Evolutionary conservation across 53 echinoderm and acorn worm species (phyloP), one percentile per base, ranked within the genome.

Genomic region (Temnopleurus reevesii): DNA sequence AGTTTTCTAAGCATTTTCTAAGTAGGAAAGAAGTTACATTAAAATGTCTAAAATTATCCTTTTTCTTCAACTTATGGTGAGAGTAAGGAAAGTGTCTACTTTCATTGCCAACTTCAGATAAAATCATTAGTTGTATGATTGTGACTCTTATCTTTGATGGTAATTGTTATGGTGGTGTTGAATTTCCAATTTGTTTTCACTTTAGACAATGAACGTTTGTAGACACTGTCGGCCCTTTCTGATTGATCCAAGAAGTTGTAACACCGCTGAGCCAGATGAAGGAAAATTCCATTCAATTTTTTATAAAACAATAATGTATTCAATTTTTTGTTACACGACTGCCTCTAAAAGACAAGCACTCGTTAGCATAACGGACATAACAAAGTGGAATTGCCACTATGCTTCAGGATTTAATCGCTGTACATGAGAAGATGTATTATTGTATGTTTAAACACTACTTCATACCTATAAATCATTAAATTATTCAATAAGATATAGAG

Each of bases 321-420:
- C 38, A 71, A 21, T 8, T 23, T 56, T n/a, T 15, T 31, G 15
- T 25, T 25, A 66, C 18, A 18, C n/a, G 34, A 19, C 19, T 4
- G 18, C 36, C 34, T 4, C 38, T 18, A 10, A 17, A 12, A n/a
- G n/a, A 41, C 71, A 18, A 31, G 15, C 0, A 8, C n/a, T n/a
- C 18, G 2, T 18, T 33, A 65, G 33, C 4, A 63, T 13, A 63
- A 63, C 15, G 0, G 17, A 33, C 13, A 49, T 49, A n/a, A 55
- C 35, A 71, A 71, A 71, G 28, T 71, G n/a, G 41, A 71, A 38
- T 71, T 71, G 71, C 71, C 36, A 41, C 28, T 71, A 71, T 66
- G 41, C 71, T n/a, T n/a, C 35, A 41, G 41, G n/a, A 38, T 33
- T 63, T 63, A 8, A 21, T 21, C 21, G n/a, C n/a, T n/a, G n/a